Conservation (phyloP, 1,140 invertebrate genomes). For the Camponotus floridanus region DNA sequence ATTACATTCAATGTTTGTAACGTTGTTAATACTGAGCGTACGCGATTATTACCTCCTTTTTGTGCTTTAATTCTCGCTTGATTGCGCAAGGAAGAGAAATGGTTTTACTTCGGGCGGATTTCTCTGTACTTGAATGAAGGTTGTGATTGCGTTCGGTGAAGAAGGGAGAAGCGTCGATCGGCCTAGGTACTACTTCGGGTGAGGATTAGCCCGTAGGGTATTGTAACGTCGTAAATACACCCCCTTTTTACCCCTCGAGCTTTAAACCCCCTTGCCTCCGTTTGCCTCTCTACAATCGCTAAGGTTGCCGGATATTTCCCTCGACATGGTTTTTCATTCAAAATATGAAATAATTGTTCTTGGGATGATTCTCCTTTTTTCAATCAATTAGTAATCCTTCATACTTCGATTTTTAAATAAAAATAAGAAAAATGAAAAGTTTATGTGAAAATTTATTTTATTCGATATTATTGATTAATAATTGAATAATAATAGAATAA, state of each 20-base stretch:
- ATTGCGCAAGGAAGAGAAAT: conserved; percentile 57
- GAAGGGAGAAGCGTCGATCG: conserved; percentile 76
- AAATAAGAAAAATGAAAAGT: not conserved
- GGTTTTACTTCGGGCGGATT: conserved; percentile 56
- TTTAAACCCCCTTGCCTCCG: conserved; percentile 65
- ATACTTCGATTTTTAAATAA: not conserved
- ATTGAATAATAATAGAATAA: too few relatives aligned
- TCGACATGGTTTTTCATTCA: conserved; percentile 23
- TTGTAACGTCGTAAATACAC: conserved; percentile 86
- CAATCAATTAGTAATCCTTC: conserved; percentile 9
- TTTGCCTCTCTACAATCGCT: conserved; percentile 68
- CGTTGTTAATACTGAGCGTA: conserved; percentile 25
- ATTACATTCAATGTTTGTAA: conserved; percentile 29
- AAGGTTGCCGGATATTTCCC: conserved; percentile 79
- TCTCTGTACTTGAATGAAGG: conserved; percentile 61
- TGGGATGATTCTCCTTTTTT: not conserved
- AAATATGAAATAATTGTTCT: conserved; percentile 57
- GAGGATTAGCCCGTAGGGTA: conserved; percentile 85
- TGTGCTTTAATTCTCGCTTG: conserved; percentile 7
- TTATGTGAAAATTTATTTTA: not conserved
- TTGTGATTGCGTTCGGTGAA: conserved; percentile 76
- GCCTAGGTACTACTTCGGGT: conserved; percentile 76
- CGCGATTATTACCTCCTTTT: conserved; percentile 33
- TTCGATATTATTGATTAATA: not conserved
- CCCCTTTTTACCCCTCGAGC: conserved; percentile 77